These are phyloP conservation scores for Alectoris magna DNA, from an alignment of 2,797 vertebrate genomes.

Conservation along the genomic window DNA sequence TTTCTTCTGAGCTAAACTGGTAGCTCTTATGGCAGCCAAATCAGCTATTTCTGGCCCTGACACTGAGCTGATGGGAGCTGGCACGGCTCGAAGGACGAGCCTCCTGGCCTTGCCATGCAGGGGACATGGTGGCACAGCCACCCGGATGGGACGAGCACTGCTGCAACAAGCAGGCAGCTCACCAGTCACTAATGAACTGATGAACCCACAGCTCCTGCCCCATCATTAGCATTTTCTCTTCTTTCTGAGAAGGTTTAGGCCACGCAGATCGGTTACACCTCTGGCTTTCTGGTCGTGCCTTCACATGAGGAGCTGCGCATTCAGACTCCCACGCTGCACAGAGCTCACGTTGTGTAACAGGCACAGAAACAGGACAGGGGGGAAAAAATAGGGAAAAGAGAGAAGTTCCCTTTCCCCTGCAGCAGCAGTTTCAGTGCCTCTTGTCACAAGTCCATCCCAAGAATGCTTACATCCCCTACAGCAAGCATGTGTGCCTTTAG, in stretches of 20 bases:
- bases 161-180: slow-evolving; percentile 41
- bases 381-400: not conserved
- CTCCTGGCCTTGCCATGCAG: slow-evolving; percentile 17
- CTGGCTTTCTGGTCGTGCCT: slow-evolving; percentile 22
- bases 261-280: not conserved
- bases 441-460: not conserved
- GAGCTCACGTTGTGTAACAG: slow-evolving; percentile 6
- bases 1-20: not conserved
- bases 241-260: not conserved
- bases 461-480: not conserved
- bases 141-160: not conserved
- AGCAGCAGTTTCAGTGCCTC: slow-evolving; percentile 1
- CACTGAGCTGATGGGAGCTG: slow-evolving; percentile 17
- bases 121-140: slow-evolving; percentile 3
- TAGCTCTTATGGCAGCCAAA: not conserved
- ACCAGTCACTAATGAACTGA: not conserved
- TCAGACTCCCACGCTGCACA: slow-evolving; percentile 32
- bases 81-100: slow-evolving; percentile 34
- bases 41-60: slow-evolving; percentile 28
- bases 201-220: not conserved
- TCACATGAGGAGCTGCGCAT: slow-evolving; percentile 1
- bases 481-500: not conserved
- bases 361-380: not conserved
- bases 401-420: slow-evolving; percentile 12
- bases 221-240: not conserved